Evolutionary conservation across 2,113 vertebrate species (phyloP).

Genomic region (Toxostoma redivivum): DNA sequence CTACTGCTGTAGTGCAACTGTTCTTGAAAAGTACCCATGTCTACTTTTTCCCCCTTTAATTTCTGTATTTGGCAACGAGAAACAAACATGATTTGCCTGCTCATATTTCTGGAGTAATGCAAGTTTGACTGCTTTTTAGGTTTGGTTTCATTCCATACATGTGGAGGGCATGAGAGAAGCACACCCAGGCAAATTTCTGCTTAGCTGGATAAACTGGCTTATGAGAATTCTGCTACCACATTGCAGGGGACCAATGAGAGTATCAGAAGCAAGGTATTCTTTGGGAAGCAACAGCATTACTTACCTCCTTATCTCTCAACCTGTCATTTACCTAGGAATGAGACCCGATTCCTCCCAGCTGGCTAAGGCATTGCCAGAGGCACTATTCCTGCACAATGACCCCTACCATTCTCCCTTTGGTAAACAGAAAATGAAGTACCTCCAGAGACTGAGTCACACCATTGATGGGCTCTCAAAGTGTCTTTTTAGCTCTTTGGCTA

Average conservation of each 20-base stretch:
- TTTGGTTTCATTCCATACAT: neutral
- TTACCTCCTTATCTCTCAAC: neutral
- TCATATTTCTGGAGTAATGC: neutral
- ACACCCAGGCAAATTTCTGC: neutral
- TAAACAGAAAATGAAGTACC: neutral
- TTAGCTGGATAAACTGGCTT: neutral
- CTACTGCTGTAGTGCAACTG: neutral
- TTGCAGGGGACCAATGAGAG: neutral
- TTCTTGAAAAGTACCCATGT: neutral
- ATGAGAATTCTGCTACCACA: neutral
- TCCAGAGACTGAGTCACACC: neutral
- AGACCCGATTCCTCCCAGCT: neutral
- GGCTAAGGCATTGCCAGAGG: neutral
- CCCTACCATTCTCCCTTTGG: neutral
- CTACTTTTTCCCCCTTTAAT: neutral
- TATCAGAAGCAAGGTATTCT: neutral
- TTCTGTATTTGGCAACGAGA: neutral
- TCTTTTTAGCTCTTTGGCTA: neutral
- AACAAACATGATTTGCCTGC: neutral
- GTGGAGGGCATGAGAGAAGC: neutral
- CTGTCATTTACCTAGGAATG: neutral
- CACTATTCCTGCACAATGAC: neutral
- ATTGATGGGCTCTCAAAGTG: neutral
- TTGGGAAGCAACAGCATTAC: neutral
- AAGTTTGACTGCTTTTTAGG: neutral